These are phyloP conservation scores for Drosophila birchii DNA, from an alignment of 2,888 invertebrate species.

Conservation along the genomic window DNA sequence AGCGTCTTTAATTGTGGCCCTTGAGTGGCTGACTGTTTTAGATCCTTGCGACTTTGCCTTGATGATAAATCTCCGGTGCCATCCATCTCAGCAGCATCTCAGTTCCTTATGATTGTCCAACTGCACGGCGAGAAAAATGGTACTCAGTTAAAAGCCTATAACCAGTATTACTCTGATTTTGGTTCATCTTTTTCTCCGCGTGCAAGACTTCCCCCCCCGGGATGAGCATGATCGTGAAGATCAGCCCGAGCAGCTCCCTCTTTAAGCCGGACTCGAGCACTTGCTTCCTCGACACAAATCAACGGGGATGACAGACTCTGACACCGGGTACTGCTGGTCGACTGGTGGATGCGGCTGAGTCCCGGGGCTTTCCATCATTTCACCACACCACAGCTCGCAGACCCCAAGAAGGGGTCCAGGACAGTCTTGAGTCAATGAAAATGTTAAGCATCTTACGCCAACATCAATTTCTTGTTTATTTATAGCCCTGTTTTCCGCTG, in stretches of 20 bases:
- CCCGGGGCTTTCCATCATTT: constrained; percentile 37
- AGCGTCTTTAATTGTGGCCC: constrained; percentile 63
- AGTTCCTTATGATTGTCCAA: constrained; percentile 40
- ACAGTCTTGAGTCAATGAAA: constrained; percentile 65
- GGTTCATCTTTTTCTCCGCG: background rate
- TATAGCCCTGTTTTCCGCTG: constrained; percentile 56
- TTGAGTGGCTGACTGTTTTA: constrained; percentile 54
- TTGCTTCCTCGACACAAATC: constrained; percentile 78
- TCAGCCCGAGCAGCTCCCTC: constrained; percentile 54
- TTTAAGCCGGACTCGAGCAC: constrained; percentile 70
- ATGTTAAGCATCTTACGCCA: constrained; percentile 70
- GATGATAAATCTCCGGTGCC: constrained; percentile 69
- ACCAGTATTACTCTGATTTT: background rate
- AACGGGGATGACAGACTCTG: constrained; percentile 72
- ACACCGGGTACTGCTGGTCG: constrained; percentile 46
- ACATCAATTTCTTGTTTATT: constrained; percentile 72
- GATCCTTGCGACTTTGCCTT: constrained; percentile 76
- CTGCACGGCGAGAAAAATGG: constrained; percentile 10
- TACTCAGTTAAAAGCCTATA: background rate
- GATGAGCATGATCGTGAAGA: constrained; percentile 39
- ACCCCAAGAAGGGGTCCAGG: constrained; percentile 9
- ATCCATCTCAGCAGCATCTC: constrained; percentile 63
- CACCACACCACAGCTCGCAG: background rate
- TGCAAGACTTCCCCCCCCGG: background rate
- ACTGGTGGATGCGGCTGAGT: constrained; percentile 15